These are phyloP conservation scores for Meloidogyne hapla DNA, from an alignment of 1,140 invertebrate species.

Conservation along the genomic window DNA sequence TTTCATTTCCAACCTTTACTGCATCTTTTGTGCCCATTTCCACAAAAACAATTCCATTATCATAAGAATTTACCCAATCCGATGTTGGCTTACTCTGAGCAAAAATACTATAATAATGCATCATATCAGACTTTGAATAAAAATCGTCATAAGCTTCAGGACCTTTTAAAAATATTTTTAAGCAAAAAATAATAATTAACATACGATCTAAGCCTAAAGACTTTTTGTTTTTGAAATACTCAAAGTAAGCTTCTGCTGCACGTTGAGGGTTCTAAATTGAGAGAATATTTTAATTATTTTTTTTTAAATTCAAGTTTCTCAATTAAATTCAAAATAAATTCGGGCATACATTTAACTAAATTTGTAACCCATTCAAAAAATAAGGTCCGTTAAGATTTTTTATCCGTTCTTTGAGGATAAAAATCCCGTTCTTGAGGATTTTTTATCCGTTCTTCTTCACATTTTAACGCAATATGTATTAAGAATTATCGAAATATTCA, in stretches of 20 bases:
- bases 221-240: constrained; percentile 44
- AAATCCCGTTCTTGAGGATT: no score
- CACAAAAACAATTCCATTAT: constrained; percentile 52
- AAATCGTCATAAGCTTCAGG: constrained; percentile 37
- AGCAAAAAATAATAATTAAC: background rate
- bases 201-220: constrained; percentile 43
- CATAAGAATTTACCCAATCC: constrained; percentile 42
- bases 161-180: background rate
- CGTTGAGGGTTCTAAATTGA: constrained; percentile 35
- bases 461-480: no score
- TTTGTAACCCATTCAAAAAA: no score
- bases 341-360: no score
- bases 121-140: constrained; percentile 36
- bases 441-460: no score
- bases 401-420: no score
- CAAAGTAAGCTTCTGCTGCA: constrained; percentile 45
- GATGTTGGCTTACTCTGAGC: constrained; percentile 34
- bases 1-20: constrained; percentile 30
- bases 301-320: background rate
- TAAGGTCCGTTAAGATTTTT: no score
- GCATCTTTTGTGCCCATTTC: constrained; percentile 49
- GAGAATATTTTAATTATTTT: background rate
- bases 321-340: background rate
- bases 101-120: constrained; percentile 41
- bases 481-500: no score